Conservation (phyloP, 2,888 invertebrate species). For the Papilio gigon region DNA sequence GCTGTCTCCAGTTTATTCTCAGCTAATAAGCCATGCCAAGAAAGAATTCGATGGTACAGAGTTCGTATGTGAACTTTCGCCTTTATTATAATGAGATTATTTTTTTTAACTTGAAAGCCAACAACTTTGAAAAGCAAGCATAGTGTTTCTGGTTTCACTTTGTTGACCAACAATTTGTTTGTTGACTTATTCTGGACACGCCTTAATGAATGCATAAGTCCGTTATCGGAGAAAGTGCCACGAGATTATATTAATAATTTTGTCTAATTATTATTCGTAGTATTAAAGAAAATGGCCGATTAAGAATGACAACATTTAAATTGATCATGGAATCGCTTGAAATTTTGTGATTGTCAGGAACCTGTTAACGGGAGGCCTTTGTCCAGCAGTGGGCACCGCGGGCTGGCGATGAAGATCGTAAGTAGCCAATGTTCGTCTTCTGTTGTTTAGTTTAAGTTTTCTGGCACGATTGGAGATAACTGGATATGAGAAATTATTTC, state of each 20-base stretch:
- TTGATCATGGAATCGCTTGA: background rate
- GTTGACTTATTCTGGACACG: slow-evolving; percentile 1
- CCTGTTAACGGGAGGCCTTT: background rate
- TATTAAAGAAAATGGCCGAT: background rate
- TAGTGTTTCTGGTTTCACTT: slow-evolving; percentile 14
- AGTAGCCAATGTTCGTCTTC: background rate
- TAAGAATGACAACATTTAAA: slow-evolving; percentile 7
- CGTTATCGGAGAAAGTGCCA: slow-evolving; percentile 24
- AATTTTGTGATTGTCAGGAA: too few species aligned
- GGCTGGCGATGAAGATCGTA: background rate
- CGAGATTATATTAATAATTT: background rate
- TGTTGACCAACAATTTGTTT: slow-evolving; percentile 9
- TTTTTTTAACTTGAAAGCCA: background rate
- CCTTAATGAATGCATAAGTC: slow-evolving; percentile 6
- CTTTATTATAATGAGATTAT: background rate
- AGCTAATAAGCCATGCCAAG: background rate
- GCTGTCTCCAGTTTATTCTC: too few species aligned
- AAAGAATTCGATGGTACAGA: too few species aligned
- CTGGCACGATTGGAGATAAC: background rate
- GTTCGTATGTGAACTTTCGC: too few species aligned
- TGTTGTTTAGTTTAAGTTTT: background rate
- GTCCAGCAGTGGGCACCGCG: too few species aligned
- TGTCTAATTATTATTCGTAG: slow-evolving; percentile 15
- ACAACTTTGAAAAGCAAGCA: background rate
- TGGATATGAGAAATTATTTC: background rate